phyloP scores from a whole-genome alignment of 2,113 vertebrate species.

The Lethenteron reissneri region DNA sequence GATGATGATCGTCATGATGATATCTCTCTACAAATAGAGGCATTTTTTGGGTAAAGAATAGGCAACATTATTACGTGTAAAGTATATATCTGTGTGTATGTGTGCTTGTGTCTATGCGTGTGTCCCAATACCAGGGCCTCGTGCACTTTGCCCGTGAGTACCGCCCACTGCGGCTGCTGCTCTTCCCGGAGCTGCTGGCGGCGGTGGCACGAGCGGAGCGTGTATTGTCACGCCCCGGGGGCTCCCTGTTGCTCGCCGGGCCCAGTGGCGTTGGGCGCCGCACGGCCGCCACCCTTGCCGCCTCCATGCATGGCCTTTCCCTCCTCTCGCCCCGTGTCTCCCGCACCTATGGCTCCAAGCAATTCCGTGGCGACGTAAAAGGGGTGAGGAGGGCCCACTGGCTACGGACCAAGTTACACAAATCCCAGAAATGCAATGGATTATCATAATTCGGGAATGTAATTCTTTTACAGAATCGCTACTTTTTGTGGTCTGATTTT shows the following conservation, averaged over 20 bases:
- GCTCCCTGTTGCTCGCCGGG: slow-evolving; percentile 69
- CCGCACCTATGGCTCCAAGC: slow-evolving; percentile 61
- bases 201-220: slow-evolving; percentile 57
- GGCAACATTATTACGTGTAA: too few relatives aligned
- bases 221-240: slow-evolving; percentile 62
- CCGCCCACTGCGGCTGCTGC: slow-evolving; percentile 50
- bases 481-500: too few relatives aligned
- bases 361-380: slow-evolving; percentile 80
- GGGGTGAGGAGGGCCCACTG: slow-evolving; percentile 22
- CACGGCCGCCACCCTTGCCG: slow-evolving; percentile 51
- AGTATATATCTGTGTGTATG: too few relatives aligned
- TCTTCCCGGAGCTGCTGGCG: slow-evolving; percentile 74
- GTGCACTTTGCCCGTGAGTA: slow-evolving; percentile 72
- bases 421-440: too few relatives aligned
- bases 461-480: too few relatives aligned
- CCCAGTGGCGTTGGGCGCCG: slow-evolving; percentile 71
- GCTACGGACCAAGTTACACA: background rate
- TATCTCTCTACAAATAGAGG: too few relatives aligned
- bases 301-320: slow-evolving; percentile 65
- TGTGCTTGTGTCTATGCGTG: too few relatives aligned
- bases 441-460: too few relatives aligned
- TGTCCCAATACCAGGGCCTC: slow-evolving; percentile 31
- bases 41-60: too few relatives aligned
- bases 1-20: too few relatives aligned
- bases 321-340: slow-evolving; percentile 63